phyloP scores from a whole-genome alignment of 2,797 vertebrate genomes.

The Vespertilio murinus region DNA sequence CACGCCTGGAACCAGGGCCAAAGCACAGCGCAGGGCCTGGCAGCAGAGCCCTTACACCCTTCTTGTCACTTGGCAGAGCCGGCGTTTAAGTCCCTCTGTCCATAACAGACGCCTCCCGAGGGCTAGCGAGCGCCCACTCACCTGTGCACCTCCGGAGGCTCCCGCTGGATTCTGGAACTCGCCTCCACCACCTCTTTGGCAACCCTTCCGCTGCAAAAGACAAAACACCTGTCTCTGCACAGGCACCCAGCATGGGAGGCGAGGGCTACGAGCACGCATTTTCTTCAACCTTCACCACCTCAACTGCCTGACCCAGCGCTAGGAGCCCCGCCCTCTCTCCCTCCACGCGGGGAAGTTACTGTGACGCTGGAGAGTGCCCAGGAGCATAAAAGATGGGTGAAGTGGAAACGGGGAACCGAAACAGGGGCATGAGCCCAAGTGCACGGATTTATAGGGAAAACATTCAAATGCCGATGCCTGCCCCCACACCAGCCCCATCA shows the following conservation, averaged over 20 bases:
- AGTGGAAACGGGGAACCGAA: not conserved
- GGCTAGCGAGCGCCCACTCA: slow-evolving; percentile 70
- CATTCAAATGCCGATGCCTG: not conserved
- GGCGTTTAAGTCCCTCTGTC: not conserved
- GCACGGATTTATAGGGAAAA: not conserved
- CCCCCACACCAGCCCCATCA: not conserved
- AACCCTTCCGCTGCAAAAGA: slow-evolving; percentile 91
- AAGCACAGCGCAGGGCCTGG: too few species aligned
- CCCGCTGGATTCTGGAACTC: slow-evolving; percentile 97
- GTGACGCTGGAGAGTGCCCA: not conserved
- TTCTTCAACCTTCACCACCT: not conserved
- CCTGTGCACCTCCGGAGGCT: slow-evolving; percentile 95
- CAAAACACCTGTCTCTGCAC: not conserved
- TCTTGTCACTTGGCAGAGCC: not conserved
- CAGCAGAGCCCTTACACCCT: not conserved
- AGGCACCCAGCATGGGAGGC: not conserved
- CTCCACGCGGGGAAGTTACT: not conserved
- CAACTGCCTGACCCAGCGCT: not conserved
- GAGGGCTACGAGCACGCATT: fast-evolving
- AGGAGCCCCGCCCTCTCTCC: not conserved
- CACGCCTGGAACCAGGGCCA: not conserved
- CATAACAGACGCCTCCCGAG: not conserved
- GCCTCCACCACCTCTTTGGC: slow-evolving; percentile 98
- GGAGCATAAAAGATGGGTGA: not conserved
- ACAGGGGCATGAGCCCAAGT: not conserved